A percentile compares a stretch with the other conserved stretches of the same genome.
These are phyloP conservation scores for Eufriesea mexicana DNA, from an alignment of 1,140 invertebrate species.

Conservation along the genomic window DNA sequence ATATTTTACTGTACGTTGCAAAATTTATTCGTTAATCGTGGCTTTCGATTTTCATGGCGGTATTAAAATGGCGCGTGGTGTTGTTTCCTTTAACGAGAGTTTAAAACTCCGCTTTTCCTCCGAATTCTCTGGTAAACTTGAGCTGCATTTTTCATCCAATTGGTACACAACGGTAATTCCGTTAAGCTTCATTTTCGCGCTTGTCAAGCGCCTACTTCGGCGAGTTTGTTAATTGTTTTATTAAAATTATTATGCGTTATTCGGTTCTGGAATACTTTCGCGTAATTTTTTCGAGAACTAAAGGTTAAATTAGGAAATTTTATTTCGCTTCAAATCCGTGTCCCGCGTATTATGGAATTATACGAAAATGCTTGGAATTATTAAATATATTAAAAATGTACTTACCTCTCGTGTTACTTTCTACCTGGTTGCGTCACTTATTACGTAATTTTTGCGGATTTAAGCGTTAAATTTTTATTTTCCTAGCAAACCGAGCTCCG, in stretches of 20 bases:
- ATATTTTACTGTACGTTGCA: too few relatives aligned
- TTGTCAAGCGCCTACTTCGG: slow-evolving; percentile 6
- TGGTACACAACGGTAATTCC: slow-evolving; percentile 20
- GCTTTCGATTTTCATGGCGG: background rate
- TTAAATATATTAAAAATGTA: too few relatives aligned
- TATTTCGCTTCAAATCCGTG: too few relatives aligned
- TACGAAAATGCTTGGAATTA: too few relatives aligned
- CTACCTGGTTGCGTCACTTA: too few relatives aligned
- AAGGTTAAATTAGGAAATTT: too few relatives aligned
- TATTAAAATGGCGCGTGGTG: background rate
- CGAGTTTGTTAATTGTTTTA: slow-evolving; percentile 51
- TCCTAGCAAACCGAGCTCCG: too few relatives aligned
- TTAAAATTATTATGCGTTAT: slow-evolving; percentile 51
- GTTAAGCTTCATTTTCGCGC: slow-evolving; percentile 32
- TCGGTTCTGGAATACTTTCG: background rate
- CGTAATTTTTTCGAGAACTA: background rate
- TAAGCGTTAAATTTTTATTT: too few relatives aligned
- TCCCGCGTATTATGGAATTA: too few relatives aligned
- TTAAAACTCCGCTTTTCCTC: background rate
- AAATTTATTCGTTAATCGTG: background rate
- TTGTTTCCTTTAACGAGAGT: background rate
- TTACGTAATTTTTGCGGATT: too few relatives aligned
- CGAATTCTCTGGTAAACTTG: background rate
- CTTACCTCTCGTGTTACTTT: too few relatives aligned
- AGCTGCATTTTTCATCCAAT: slow-evolving; percentile 4